Percentiles rank a stretch among this genome's conserved stretches.
phyloP scores from a whole-genome alignment of 2,888 invertebrate genomes.

The Apodemia hepburni region DNA sequence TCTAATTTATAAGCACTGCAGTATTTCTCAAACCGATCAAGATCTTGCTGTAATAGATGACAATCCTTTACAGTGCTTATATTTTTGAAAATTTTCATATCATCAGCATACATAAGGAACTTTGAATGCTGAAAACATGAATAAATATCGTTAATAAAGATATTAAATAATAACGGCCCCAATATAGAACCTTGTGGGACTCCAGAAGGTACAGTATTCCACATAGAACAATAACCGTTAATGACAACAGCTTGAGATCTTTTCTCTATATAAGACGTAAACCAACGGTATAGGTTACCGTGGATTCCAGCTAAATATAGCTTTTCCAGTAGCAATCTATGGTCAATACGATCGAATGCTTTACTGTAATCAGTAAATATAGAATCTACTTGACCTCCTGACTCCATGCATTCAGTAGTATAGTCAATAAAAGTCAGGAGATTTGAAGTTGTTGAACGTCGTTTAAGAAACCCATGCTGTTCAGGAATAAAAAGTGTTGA shows the following conservation, averaged over 20 bases:
- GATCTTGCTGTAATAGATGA: constrained; percentile 21
- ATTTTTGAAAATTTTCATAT: constrained; percentile 24
- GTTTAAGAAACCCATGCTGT: constrained; percentile 18
- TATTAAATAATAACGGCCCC: constrained; percentile 23
- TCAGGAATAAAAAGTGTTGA: neutral
- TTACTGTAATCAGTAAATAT: constrained; percentile 30
- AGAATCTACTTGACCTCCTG: constrained; percentile 25
- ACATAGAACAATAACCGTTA: constrained; percentile 18
- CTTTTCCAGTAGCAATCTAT: constrained; percentile 23
- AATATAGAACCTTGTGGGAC: constrained; percentile 17
- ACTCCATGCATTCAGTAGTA: constrained; percentile 14
- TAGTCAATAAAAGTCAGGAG: constrained; percentile 11
- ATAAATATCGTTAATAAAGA: constrained; percentile 24
- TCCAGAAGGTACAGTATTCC: neutral
- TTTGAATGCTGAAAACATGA: constrained; percentile 20
- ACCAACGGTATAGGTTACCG: constrained; percentile 23
- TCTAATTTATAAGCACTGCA: constrained; percentile 15
- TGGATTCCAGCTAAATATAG: constrained; percentile 18
- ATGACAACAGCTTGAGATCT: constrained; percentile 20
- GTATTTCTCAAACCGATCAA: constrained; percentile 19
- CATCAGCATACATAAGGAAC: constrained; percentile 22
- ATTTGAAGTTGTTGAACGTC: constrained; percentile 15
- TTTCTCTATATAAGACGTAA: constrained; percentile 22
- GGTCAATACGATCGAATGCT: constrained; percentile 29
- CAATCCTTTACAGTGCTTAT: constrained; percentile 18